Conservation (phyloP, 2,113 vertebrate genomes). For the Heliornis fulica region DNA sequence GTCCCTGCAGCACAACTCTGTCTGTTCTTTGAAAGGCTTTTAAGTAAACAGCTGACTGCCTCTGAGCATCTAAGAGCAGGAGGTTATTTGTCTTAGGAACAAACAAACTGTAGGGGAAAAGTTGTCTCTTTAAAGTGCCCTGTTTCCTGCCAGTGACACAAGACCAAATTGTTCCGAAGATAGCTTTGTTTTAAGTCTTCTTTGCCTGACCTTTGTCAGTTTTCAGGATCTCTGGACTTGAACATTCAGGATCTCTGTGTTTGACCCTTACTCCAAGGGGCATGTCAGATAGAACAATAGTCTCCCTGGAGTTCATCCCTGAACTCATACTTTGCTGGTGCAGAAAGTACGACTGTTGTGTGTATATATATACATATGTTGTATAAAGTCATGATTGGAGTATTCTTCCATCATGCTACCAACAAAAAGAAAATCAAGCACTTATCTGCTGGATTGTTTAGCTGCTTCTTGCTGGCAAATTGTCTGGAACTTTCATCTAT, state of each 20-base stretch:
- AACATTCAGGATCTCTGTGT: not conserved
- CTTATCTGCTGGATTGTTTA: not conserved
- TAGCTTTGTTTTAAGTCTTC: not conserved
- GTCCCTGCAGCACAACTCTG: not conserved
- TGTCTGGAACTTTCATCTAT: not conserved
- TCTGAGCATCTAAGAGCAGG: not conserved
- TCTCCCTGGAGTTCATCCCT: not conserved
- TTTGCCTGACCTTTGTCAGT: not conserved
- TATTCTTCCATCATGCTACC: not conserved
- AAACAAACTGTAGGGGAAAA: not conserved
- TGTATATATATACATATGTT: no score
- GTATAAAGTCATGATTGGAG: not conserved
- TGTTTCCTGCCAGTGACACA: not conserved
- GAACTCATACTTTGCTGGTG: not conserved
- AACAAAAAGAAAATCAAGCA: constrained; percentile 22
- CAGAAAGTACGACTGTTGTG: not conserved
- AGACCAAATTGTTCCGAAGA: not conserved
- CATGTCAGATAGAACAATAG: not conserved
- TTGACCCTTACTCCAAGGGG: not conserved
- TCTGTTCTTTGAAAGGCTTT: not conserved
- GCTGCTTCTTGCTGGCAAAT: not conserved
- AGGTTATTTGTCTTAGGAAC: not conserved
- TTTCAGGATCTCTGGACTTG: not conserved
- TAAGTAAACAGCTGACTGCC: not conserved
- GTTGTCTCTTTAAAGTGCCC: not conserved